These are phyloP conservation scores for Macquaria australasica DNA, from an alignment of 2,113 vertebrate species.

Conservation along the genomic window DNA sequence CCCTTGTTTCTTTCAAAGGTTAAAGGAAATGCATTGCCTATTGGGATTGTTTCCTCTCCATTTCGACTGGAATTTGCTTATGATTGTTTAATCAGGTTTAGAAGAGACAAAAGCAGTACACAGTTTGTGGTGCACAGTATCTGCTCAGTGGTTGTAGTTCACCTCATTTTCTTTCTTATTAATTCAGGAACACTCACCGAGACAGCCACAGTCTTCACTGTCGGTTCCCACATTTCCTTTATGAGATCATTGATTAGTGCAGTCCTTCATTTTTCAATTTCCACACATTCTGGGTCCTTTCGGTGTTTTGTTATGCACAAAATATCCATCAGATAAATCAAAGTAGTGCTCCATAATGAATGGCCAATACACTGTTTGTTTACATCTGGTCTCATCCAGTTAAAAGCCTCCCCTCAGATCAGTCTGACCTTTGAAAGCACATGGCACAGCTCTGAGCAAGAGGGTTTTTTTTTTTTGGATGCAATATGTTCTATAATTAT, in stretches of 20 bases:
- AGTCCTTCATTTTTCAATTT: constrained; percentile 17
- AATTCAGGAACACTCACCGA: constrained; percentile 1
- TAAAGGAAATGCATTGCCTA: constrained; percentile 27
- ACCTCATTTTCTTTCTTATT: constrained; percentile 29
- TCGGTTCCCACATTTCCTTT: not conserved
- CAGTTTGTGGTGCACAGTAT: constrained; percentile 14
- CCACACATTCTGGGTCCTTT: constrained; percentile 16
- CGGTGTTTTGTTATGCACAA: not conserved
- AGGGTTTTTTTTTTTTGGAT: not conserved
- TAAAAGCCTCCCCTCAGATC: constrained; percentile 47
- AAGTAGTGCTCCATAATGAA: constrained; percentile 24
- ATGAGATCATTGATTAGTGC: constrained; percentile 14
- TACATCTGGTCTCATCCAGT: constrained; percentile 34
- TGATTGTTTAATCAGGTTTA: constrained; percentile 58
- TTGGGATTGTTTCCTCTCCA: constrained; percentile 11
- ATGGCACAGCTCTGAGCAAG: constrained; percentile 36
- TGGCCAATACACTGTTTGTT: constrained; percentile 29
- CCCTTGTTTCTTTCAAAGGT: constrained; percentile 43
- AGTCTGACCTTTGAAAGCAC: constrained; percentile 60
- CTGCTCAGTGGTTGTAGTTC: constrained; percentile 4
- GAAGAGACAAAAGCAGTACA: constrained; percentile 38
- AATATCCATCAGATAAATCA: constrained; percentile 26
- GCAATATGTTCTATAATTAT: constrained; percentile 45
- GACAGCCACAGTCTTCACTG: constrained; percentile 10
- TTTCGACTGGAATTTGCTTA: constrained; percentile 33